Percentiles rank a stretch among this genome's conserved stretches.
phyloP scores from a whole-genome alignment of 2,113 vertebrate species.

The Nymphicus hollandicus region DNA sequence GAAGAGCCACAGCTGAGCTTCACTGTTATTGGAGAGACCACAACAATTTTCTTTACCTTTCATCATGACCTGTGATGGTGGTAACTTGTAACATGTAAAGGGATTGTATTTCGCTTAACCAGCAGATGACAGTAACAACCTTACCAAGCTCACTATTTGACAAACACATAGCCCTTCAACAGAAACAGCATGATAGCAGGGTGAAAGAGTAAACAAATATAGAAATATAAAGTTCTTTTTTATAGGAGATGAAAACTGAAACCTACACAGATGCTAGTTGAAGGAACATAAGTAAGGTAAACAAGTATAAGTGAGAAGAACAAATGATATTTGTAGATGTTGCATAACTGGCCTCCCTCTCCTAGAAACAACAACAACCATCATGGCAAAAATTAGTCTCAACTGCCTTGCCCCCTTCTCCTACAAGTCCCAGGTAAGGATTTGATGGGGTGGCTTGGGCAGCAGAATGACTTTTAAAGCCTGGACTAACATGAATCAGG shows the following conservation, averaged over 20 bases:
- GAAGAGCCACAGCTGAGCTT: not conserved
- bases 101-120: not conserved
- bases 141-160: not conserved
- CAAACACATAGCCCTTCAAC: not conserved
- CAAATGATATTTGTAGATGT: not conserved
- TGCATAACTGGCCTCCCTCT: not conserved
- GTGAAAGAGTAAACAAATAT: constrained; percentile 41
- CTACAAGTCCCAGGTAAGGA: not conserved
- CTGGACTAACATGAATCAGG: not conserved
- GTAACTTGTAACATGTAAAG: not conserved
- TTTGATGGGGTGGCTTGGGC: not conserved
- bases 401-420: not conserved
- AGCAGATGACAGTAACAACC: not conserved
- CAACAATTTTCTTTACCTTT: not conserved
- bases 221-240: constrained; percentile 2
- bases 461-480: not conserved
- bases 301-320: not conserved
- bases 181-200: not conserved
- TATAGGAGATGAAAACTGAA: constrained; percentile 35
- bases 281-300: constrained; percentile 42
- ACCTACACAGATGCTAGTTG: not conserved
- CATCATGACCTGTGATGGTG: not conserved
- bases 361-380: not conserved
- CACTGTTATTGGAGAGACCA: not conserved
- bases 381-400: not conserved